Conservation (phyloP, 2,888 invertebrate genomes). For the Cryptocephalus primarius region DNA sequence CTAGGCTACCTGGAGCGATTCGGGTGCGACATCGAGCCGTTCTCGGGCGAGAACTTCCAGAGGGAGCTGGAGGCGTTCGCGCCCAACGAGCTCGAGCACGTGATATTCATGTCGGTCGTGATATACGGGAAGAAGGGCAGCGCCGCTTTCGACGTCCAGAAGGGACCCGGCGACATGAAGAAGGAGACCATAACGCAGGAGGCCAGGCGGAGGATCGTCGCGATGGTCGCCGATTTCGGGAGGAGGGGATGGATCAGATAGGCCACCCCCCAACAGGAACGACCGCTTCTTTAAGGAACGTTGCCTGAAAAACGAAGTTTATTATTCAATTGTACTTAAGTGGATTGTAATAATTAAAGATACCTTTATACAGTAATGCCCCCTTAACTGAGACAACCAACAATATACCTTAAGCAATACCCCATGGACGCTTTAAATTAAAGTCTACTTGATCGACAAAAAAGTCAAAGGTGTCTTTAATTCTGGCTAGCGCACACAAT, state of each 20-base stretch:
- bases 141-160: background rate
- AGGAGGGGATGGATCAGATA: background rate
- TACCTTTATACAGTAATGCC: too few species aligned
- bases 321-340: too few species aligned
- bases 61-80: constrained; percentile 32
- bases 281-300: too few species aligned
- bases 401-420: too few species aligned
- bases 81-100: constrained; percentile 31
- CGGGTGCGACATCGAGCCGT: constrained; percentile 23
- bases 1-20: constrained; percentile 29
- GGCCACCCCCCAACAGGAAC: too few species aligned
- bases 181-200: background rate
- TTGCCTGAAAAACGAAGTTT: too few species aligned
- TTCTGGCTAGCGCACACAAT: too few species aligned
- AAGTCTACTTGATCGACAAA: too few species aligned
- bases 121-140: constrained; percentile 10
- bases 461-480: too few species aligned
- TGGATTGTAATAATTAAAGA: too few species aligned
- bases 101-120: constrained; percentile 29
- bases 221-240: background rate
- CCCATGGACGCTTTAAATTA: too few species aligned
- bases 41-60: constrained; percentile 31
- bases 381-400: too few species aligned
- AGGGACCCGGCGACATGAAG: background rate
- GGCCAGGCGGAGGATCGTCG: background rate